Percentiles rank a stretch among this genome's conserved stretches.
These are phyloP conservation scores for Flexamia atlantica DNA, from an alignment of 2,888 invertebrate genomes.

Conservation along the genomic window DNA sequence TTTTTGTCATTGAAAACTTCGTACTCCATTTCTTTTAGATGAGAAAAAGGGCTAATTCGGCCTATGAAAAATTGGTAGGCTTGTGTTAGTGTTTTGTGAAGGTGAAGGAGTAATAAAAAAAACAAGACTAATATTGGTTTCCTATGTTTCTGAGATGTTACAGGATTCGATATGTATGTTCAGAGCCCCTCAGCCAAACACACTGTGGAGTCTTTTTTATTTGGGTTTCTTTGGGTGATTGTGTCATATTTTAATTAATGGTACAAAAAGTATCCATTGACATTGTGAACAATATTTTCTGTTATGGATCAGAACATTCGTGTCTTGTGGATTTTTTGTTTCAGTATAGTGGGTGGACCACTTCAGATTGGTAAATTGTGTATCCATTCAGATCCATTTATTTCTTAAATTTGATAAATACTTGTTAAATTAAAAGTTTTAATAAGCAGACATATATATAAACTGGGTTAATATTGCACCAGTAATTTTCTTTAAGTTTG, in stretches of 20 bases:
- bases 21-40: too few species aligned
- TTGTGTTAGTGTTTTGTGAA: constrained; percentile 23
- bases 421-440: too few species aligned
- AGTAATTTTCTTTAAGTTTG: too few species aligned
- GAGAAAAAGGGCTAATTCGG: too few species aligned
- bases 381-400: not conserved
- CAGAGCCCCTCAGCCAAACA: constrained; percentile 58
- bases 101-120: constrained; percentile 60
- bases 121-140: constrained; percentile 76
- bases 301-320: not conserved
- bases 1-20: too few species aligned
- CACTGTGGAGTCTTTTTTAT: constrained; percentile 56
- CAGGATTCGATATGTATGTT: constrained; percentile 72
- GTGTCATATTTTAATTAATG: constrained; percentile 7
- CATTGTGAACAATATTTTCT: not conserved
- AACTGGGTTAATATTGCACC: too few species aligned
- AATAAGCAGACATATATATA: too few species aligned
- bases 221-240: constrained; percentile 41
- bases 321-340: constrained; percentile 52
- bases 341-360: constrained; percentile 38
- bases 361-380: constrained; percentile 11
- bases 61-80: not conserved
- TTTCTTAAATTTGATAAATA: too few species aligned
- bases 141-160: constrained; percentile 78
- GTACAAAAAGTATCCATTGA: not conserved